Percentiles rank a stretch among this genome's conserved stretches.
phyloP scores from a whole-genome alignment of 2,113 vertebrate genomes.

The Pterocles orientalis region DNA sequence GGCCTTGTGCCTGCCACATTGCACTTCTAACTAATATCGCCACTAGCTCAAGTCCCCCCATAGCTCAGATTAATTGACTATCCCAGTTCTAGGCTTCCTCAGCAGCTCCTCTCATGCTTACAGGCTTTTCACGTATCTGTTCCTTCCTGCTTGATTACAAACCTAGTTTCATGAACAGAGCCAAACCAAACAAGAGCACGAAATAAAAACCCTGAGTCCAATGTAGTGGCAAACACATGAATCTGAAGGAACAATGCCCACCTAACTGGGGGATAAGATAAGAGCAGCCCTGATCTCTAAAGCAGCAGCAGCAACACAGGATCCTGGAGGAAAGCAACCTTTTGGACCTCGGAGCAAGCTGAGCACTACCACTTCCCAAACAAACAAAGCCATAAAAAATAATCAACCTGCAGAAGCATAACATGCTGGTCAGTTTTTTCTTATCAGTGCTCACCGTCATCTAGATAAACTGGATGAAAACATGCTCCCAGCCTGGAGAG shows the following conservation, averaged over 20 bases:
- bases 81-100: background rate
- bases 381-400: slow-evolving; percentile 17
- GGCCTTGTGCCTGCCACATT: background rate
- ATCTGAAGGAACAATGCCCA: background rate
- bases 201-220: background rate
- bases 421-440: background rate
- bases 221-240: background rate
- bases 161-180: background rate
- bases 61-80: background rate
- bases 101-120: background rate
- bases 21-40: background rate
- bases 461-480: background rate
- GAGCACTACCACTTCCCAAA: background rate
- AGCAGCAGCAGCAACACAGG: background rate
- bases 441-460: background rate
- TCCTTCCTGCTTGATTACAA: background rate
- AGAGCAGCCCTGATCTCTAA: background rate
- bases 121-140: background rate
- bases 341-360: background rate
- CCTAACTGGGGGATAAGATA: background rate
- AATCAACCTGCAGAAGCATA: background rate
- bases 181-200: background rate
- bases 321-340: background rate
- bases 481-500: background rate
- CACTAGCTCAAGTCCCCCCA: background rate